Percentiles rank a stretch among this genome's conserved stretches.
Conservation (phyloP, 2,888 invertebrate species). For the Lobophora halterata region DNA sequence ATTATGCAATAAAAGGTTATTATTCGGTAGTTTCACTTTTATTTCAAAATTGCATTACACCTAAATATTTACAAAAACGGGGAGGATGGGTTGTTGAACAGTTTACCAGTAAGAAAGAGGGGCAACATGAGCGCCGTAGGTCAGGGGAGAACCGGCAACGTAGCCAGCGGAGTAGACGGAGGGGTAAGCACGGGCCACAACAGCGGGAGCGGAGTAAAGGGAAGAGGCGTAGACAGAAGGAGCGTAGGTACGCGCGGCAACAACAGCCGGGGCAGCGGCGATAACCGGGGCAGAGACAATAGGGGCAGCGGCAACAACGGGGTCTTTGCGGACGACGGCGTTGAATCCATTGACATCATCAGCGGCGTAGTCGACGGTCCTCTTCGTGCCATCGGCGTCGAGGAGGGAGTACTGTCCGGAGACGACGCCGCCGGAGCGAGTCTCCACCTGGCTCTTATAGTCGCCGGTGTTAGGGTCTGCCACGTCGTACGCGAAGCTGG, state of each 20-base stretch:
- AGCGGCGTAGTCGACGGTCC: conserved; percentile 78
- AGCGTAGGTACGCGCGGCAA: conserved; percentile 30
- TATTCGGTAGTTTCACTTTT: conserved; percentile 42
- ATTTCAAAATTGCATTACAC: conserved; percentile 37
- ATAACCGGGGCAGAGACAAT: conserved; percentile 39
- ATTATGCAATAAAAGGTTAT: conserved; percentile 7
- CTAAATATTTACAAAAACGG: conserved; percentile 40
- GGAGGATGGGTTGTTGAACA: conserved; percentile 6
- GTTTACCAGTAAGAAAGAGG: conserved; percentile 36
- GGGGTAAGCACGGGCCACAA: conserved; percentile 11
- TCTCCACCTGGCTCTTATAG: conserved; percentile 77
- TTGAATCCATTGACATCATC: conserved; percentile 77
- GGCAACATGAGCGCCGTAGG: conserved; percentile 26
- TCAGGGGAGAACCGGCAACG: conserved; percentile 24
- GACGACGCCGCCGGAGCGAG: conserved; percentile 70
- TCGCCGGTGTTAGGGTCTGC: conserved; percentile 80
- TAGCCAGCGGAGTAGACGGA: conserved; percentile 26
- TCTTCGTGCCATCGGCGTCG: conserved; percentile 77
- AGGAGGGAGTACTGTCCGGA: conserved; percentile 77
- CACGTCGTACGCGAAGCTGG: conserved; percentile 76
- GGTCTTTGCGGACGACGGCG: conserved; percentile 77
- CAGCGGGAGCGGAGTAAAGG: conserved; percentile 21
- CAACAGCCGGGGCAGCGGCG: conserved; percentile 34
- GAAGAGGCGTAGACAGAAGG: conserved; percentile 35
- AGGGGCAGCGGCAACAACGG: conserved; percentile 52